phyloP scores from a whole-genome alignment of 2,888 invertebrate genomes.

The Lasioglossum lativentre region DNA sequence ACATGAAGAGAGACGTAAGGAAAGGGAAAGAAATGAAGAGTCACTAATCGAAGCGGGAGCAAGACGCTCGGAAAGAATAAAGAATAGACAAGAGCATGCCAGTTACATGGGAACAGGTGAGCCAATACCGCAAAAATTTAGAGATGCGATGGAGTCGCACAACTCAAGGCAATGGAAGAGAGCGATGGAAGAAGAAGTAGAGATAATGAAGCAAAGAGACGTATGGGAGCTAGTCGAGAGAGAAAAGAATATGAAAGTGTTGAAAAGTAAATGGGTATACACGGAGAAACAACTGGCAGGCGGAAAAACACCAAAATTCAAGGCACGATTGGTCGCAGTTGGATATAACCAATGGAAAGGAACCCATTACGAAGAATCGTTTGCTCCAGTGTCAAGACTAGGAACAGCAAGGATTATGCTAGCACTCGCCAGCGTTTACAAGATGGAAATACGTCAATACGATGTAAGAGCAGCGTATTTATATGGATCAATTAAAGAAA shows the following conservation, averaged over 20 bases:
- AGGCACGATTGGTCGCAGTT: too few species aligned
- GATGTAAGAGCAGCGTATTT: constrained; percentile 1
- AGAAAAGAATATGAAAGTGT: constrained; percentile 10
- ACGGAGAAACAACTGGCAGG: neutral
- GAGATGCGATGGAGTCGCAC: constrained; percentile 1
- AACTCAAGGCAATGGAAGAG: constrained; percentile 11
- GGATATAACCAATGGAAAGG: neutral
- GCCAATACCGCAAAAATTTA: neutral
- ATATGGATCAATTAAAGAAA: neutral
- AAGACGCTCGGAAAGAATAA: constrained; percentile 10
- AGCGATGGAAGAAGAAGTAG: constrained; percentile 35
- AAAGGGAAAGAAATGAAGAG: constrained; percentile 6
- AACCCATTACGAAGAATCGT: neutral
- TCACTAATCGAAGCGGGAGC: constrained; percentile 1
- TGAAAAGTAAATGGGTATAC: constrained; percentile 42
- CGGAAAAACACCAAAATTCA: neutral
- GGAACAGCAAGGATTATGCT: neutral
- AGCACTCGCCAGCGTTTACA: neutral
- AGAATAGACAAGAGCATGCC: neutral
- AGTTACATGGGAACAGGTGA: neutral
- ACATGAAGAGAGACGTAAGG: constrained; percentile 1
- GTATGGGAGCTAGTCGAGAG: constrained; percentile 23
- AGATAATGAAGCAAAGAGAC: neutral
- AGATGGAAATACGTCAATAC: constrained; percentile 10
- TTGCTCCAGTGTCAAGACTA: neutral